phyloP scores from a whole-genome alignment of 2,888 invertebrate species.

The Mesochorus sp. region DNA sequence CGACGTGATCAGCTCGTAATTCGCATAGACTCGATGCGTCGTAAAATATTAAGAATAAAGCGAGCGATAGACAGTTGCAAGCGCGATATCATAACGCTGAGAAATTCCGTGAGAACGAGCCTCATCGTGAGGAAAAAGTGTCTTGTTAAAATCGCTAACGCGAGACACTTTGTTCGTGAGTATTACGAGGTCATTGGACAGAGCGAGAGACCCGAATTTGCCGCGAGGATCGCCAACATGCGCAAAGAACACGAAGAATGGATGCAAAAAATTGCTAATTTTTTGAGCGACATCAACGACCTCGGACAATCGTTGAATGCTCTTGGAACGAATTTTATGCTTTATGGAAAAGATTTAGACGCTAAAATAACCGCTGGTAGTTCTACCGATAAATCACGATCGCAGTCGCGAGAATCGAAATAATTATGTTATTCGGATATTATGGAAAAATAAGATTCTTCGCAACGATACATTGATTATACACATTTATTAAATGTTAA shows the following conservation, averaged over 20 bases:
- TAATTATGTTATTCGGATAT: neutral
- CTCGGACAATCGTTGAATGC: conserved; percentile 51
- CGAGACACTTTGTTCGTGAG: conserved; percentile 31
- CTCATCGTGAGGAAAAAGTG: conserved; percentile 25
- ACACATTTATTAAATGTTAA: conserved; percentile 50
- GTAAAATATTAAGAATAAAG: conserved; percentile 14
- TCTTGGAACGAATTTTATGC: conserved; percentile 54
- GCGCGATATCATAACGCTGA: neutral
- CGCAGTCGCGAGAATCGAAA: neutral
- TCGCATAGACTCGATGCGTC: conserved; percentile 8
- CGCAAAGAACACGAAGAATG: conserved; percentile 57
- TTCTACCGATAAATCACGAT: neutral
- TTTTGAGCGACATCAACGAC: conserved; percentile 49
- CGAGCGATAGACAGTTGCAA: conserved; percentile 17
- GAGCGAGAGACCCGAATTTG: conserved; percentile 36
- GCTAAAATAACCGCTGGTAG: neutral
- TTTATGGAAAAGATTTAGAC: conserved; percentile 49
- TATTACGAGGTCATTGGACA: conserved; percentile 39
- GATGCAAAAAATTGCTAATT: conserved; percentile 56
- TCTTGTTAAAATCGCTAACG: conserved; percentile 19
- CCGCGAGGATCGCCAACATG: conserved; percentile 14
- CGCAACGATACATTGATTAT: conserved; percentile 25
- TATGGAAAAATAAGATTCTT: neutral
- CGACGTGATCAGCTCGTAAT: neutral
- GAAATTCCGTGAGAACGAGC: neutral